A percentile compares a stretch with the other conserved stretches of the same genome.
These are phyloP conservation scores for Spodoptera exigua DNA, from an alignment of 2,888 invertebrate genomes.

Conservation along the genomic window DNA sequence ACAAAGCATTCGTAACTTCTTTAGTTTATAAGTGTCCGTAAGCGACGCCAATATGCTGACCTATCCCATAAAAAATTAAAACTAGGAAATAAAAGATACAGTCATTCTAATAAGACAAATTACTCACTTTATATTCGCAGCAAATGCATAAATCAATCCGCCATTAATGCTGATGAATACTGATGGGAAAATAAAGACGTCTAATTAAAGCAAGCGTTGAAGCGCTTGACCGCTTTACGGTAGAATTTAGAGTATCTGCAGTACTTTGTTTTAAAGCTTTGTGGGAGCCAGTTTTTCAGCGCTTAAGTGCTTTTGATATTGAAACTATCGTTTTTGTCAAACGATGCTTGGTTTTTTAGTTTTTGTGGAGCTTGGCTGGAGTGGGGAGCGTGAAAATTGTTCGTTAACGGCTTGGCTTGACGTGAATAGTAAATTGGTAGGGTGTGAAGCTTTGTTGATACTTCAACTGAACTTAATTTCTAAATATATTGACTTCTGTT, in stretches of 20 bases:
- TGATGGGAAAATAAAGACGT: constrained; percentile 51
- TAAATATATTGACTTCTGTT: neutral
- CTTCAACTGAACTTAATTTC: neutral
- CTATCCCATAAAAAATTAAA: too few species aligned
- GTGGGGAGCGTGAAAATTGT: constrained; percentile 31
- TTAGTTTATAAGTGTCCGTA: too few species aligned
- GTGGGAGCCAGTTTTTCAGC: constrained; percentile 34
- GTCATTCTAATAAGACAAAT: constrained; percentile 41
- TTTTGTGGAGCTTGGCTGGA: constrained; percentile 8
- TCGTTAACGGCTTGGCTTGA: constrained; percentile 21
- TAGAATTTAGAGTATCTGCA: constrained; percentile 24
- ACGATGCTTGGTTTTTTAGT: constrained; percentile 32
- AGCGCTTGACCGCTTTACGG: constrained; percentile 36
- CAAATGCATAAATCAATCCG: constrained; percentile 45
- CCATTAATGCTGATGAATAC: constrained; percentile 49
- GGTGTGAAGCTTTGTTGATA: neutral
- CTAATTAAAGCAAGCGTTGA: constrained; percentile 33
- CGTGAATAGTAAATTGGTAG: constrained; percentile 11
- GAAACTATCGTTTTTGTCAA: constrained; percentile 41
- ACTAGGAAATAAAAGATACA: too few species aligned
- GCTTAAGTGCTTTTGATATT: constrained; percentile 50
- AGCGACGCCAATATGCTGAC: too few species aligned
- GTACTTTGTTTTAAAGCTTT: constrained; percentile 36
- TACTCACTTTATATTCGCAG: constrained; percentile 37
- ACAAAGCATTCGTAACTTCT: too few species aligned